These are phyloP conservation scores for Andinoacara biseriatus DNA, from an alignment of 2,113 vertebrate genomes.

Conservation along the genomic window DNA sequence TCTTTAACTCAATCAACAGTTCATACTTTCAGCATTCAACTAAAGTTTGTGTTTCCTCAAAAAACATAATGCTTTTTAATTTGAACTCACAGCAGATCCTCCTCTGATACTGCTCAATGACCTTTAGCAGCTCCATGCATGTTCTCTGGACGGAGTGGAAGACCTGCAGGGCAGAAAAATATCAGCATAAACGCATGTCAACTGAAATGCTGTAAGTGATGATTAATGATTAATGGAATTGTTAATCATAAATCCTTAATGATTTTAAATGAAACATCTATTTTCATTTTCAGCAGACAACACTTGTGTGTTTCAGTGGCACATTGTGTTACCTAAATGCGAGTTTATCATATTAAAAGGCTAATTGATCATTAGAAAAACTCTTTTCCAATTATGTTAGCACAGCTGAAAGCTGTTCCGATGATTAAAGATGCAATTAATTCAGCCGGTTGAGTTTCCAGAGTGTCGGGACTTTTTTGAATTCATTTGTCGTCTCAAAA, in stretches of 20 bases:
- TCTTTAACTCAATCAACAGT: not conserved
- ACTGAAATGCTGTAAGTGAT: not conserved
- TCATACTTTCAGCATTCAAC: no score
- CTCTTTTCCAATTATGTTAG: constrained; percentile 11
- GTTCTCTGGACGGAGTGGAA: constrained; percentile 98
- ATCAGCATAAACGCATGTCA: not conserved
- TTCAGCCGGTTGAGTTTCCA: not conserved
- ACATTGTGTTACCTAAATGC: not conserved
- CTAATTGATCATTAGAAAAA: constrained; percentile 12
- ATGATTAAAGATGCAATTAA: constrained; percentile 16
- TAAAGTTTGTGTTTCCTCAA: not conserved
- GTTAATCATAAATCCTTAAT: not conserved
- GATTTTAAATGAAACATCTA: constrained; percentile 3
- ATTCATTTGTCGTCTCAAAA: not conserved
- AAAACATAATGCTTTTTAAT: not conserved
- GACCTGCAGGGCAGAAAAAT: constrained; percentile 76
- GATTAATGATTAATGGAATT: not conserved
- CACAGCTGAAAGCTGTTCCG: not conserved
- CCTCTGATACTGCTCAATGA: constrained; percentile 96
- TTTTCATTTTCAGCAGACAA: not conserved
- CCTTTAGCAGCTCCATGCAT: constrained; percentile 97
- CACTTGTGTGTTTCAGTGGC: not conserved
- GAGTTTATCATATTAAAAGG: not conserved
- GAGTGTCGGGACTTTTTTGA: not conserved
- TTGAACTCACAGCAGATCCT: constrained; percentile 91